Conservation (phyloP, 2,888 invertebrate species). For the Thymelicus sylvestris region DNA sequence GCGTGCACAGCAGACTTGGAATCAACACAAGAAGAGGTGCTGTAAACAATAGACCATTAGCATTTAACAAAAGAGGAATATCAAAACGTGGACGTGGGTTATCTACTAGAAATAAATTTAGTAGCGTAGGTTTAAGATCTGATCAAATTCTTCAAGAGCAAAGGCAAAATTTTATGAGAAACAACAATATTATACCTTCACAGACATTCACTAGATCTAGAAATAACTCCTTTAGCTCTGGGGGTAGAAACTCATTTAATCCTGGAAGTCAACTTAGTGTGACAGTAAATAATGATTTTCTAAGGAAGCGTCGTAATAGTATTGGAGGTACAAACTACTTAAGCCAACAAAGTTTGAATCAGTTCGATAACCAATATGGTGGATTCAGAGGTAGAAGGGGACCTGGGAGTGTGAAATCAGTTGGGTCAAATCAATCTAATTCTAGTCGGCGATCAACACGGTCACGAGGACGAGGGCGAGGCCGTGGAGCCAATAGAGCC, state of each 20-base stretch:
- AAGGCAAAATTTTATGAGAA: constrained; percentile 60
- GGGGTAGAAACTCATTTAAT: constrained; percentile 57
- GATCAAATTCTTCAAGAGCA: constrained; percentile 76
- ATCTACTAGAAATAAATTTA: constrained; percentile 67
- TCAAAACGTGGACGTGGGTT: constrained; percentile 74
- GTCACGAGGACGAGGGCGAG: constrained; percentile 62
- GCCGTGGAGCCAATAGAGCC: constrained; percentile 65
- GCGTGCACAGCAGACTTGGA: constrained; percentile 72
- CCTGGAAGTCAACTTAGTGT: constrained; percentile 62
- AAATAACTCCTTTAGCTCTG: constrained; percentile 70
- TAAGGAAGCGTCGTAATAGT: constrained; percentile 72
- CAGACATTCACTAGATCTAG: constrained; percentile 79
- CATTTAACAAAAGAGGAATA: constrained; percentile 74
- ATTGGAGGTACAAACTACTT: constrained; percentile 71
- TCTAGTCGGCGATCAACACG: constrained; percentile 59
- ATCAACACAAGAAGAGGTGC: constrained; percentile 64
- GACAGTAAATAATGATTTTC: constrained; percentile 66
- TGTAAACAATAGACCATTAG: constrained; percentile 62
- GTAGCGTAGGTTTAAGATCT: constrained; percentile 74
- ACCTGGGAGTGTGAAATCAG: constrained; percentile 74
- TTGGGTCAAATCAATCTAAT: constrained; percentile 71
- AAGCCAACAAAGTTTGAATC: constrained; percentile 70
- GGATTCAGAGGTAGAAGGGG: constrained; percentile 66
- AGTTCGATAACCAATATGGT: constrained; percentile 68
- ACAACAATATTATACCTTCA: constrained; percentile 66